phyloP scores from a whole-genome alignment of 2,888 invertebrate species.

The Ichneumoninae sp. region DNA sequence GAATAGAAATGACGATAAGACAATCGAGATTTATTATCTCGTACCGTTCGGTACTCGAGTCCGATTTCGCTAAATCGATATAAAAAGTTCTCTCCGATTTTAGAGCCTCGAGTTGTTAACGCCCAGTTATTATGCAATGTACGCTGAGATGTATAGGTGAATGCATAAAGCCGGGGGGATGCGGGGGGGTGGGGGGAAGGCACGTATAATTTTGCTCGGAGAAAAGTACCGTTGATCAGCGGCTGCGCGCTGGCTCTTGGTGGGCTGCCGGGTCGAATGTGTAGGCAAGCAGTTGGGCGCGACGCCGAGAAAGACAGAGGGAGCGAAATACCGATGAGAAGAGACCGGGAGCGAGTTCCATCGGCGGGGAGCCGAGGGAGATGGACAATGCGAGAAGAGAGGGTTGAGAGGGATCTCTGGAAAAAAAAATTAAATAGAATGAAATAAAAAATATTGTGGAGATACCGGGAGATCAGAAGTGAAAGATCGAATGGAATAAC shows the following conservation, averaged over 20 bases:
- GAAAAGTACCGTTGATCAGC: constrained; percentile 78
- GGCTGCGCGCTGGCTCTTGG: constrained; percentile 68
- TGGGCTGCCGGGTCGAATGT: constrained; percentile 55
- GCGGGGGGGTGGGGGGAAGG: constrained; percentile 55
- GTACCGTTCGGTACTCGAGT: background rate
- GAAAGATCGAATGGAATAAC: constrained; percentile 63
- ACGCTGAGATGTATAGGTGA: constrained; percentile 24
- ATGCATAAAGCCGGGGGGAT: constrained; percentile 31
- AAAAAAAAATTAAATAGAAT: background rate
- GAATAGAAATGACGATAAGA: background rate
- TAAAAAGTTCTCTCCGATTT: constrained; percentile 48
- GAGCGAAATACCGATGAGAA: constrained; percentile 59
- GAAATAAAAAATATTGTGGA: constrained; percentile 14
- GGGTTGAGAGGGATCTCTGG: constrained; percentile 15
- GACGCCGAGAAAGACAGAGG: constrained; percentile 51
- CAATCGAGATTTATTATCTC: background rate
- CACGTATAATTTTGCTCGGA: constrained; percentile 76
- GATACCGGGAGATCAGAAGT: background rate
- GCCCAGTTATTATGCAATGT: constrained; percentile 78
- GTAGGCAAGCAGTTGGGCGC: constrained; percentile 43
- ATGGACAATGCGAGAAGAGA: background rate
- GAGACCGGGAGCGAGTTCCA: constrained; percentile 47
- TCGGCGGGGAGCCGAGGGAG: constrained; percentile 23
- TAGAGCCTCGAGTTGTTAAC: constrained; percentile 51
- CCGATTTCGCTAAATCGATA: constrained; percentile 23